Evolutionary conservation across 2,888 invertebrate species (phyloP), one percentile per base, ranked within the genome.

Genomic region (Heliconius charithonia): DNA sequence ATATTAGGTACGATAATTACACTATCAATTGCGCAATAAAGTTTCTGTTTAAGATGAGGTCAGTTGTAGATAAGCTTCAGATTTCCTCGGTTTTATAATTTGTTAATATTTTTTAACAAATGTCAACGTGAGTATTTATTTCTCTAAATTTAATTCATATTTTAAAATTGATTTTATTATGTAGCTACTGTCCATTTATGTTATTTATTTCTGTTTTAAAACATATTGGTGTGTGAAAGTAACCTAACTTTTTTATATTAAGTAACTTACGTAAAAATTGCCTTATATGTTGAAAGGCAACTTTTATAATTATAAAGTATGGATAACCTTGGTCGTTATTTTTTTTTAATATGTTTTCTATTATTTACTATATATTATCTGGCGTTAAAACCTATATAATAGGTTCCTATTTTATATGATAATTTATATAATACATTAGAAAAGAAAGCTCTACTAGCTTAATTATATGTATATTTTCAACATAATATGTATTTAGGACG

Each of bases 51-150:
- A 69, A 72, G 73, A 79, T 74, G 78, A 78, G 82, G 82, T 78
- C 82, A 80, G 77, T 72, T 45, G 75, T 75, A 82, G 82, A 82
- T 82, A 82, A 82, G 73, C 73, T 78, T 77, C 78, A 79, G 80
- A 81, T 81, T 76, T 77, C 66, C 75, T 75, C 78, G 69, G 70
- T 77, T 72, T 75, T 51, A 78, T 75, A 41, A 73, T 69, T 75
- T 41, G 63, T 73, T 77, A 69, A 80, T 77, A 63, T 56, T 67
- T 67, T 69, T 65, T 32, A 59, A 70, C 66, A 80, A 71, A 82
- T 82, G 82, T 77, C 77, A 65, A 80, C 81, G 82, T 82, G 77
- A 82, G 81, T 82, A 69, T 45, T 27, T 29, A 67, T 74, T 59
- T 59, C 51, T 69, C 32, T 62, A 45, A 74, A 37, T 59, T 62